Conservation (phyloP, 2,888 invertebrate genomes). For the Dendrolimus pini region DNA sequence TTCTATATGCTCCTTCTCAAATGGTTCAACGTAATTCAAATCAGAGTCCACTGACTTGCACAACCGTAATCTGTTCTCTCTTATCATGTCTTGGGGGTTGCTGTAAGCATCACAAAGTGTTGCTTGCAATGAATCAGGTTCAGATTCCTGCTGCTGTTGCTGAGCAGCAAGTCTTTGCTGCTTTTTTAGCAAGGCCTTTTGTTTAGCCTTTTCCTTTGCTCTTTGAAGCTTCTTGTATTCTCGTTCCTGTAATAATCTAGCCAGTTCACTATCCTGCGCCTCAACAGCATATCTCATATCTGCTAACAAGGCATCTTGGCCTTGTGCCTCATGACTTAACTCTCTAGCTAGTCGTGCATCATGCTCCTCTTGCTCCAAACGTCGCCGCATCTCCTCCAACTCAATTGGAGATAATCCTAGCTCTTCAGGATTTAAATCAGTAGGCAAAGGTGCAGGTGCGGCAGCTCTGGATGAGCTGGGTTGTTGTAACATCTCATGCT, state of each 20-base stretch:
- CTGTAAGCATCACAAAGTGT: constrained; percentile 67
- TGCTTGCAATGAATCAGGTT: constrained; percentile 29
- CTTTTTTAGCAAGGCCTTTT: constrained; percentile 64
- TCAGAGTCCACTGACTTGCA: constrained; percentile 70
- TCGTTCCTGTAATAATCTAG: constrained; percentile 58
- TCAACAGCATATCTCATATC: constrained; percentile 70
- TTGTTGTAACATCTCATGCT: constrained; percentile 42
- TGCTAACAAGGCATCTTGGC: constrained; percentile 50
- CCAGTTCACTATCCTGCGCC: constrained; percentile 66
- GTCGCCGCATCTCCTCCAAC: constrained; percentile 53
- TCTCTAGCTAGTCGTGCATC: constrained; percentile 61
- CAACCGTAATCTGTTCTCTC: constrained; percentile 51
- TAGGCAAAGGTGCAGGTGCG: constrained; percentile 23
- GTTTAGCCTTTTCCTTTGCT: constrained; percentile 65
- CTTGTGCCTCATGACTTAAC: constrained; percentile 53
- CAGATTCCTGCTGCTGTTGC: constrained; percentile 25
- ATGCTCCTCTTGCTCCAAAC: constrained; percentile 62
- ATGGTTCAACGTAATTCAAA: constrained; percentile 67
- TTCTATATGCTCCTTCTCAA: constrained; percentile 67
- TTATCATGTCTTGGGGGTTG: constrained; percentile 61
- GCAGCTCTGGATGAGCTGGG: constrained; percentile 52
- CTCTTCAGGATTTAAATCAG: constrained; percentile 48
- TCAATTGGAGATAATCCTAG: constrained; percentile 57
- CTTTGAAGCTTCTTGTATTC: constrained; percentile 67
- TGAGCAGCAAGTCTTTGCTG: constrained; percentile 51